Percentiles rank a stretch among this genome's conserved stretches.
These are phyloP conservation scores for Lycopodina hypogea DNA, from an alignment of 37 sponge, comb jelly and placozoan genomes.

Conservation along the genomic window DNA sequence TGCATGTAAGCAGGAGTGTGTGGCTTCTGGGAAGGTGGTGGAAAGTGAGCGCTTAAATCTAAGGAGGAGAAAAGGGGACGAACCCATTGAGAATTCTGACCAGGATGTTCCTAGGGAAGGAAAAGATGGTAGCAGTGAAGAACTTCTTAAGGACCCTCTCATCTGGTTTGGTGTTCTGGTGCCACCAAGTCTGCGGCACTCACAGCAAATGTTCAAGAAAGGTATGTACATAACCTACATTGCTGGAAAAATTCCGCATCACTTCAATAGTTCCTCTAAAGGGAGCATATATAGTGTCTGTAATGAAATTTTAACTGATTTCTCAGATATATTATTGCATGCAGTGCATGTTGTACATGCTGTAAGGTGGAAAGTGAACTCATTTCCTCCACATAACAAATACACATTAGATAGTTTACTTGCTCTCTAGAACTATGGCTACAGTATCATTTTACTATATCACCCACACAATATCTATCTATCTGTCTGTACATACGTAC, in stretches of 20 bases:
- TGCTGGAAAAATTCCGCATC: neutral
- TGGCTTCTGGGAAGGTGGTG: neutral
- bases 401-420: too few species aligned
- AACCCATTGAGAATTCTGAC: neutral
- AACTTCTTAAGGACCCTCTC: constrained; percentile 52
- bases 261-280: neutral
- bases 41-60: neutral
- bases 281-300: too few species aligned
- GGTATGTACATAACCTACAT: constrained; percentile 31
- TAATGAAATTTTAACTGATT: too few species aligned
- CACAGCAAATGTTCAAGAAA: constrained; percentile 64
- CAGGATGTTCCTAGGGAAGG: neutral
- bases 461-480: too few species aligned
- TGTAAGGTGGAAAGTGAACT: too few species aligned
- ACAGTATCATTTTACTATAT: too few species aligned
- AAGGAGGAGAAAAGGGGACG: neutral
- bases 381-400: too few species aligned
- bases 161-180: constrained; percentile 82
- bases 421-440: too few species aligned
- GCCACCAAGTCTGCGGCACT: constrained; percentile 46
- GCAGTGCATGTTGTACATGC: too few species aligned
- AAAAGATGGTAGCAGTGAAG: neutral
- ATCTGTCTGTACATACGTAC: too few species aligned
- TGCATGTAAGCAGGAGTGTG: neutral
- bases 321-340: too few species aligned